A percentile compares a stretch with the other conserved stretches of the same genome.
Evolutionary conservation across 1,140 invertebrate genomes (phyloP).

Genomic region (Atta colombica): DNA sequence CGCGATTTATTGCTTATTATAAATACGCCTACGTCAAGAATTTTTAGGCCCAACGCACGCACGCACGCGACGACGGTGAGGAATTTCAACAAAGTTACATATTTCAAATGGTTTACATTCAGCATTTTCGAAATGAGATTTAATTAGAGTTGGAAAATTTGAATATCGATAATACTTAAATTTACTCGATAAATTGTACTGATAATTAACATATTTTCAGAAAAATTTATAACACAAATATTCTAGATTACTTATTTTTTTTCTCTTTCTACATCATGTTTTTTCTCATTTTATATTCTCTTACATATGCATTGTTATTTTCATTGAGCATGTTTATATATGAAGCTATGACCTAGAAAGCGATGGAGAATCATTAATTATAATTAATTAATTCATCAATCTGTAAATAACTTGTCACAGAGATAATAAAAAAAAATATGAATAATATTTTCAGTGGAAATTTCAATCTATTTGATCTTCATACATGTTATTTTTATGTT

Average conservation of each 20-base stretch:
- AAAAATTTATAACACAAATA: background rate
- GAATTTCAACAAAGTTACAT: conserved; percentile 35
- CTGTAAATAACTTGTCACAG: background rate
- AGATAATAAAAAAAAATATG: background rate
- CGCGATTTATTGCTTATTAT: conserved; percentile 82
- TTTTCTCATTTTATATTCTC: background rate
- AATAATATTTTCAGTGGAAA: background rate
- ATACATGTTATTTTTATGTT: background rate
- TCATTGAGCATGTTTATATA: background rate
- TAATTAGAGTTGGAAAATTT: background rate
- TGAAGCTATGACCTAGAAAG: background rate
- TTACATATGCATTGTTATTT: background rate
- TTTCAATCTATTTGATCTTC: background rate
- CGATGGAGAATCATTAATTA: background rate
- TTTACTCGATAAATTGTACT: background rate
- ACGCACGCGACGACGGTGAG: background rate
- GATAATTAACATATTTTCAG: background rate
- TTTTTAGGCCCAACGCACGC: conserved; percentile 44
- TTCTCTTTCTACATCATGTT: background rate
- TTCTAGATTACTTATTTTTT: background rate
- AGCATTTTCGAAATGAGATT: background rate
- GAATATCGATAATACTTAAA: background rate
- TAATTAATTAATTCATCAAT: background rate
- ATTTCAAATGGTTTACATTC: background rate
- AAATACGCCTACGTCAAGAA: conserved; percentile 79